Conservation (phyloP, 1,140 invertebrate genomes). For the Sogatella furcifera region DNA sequence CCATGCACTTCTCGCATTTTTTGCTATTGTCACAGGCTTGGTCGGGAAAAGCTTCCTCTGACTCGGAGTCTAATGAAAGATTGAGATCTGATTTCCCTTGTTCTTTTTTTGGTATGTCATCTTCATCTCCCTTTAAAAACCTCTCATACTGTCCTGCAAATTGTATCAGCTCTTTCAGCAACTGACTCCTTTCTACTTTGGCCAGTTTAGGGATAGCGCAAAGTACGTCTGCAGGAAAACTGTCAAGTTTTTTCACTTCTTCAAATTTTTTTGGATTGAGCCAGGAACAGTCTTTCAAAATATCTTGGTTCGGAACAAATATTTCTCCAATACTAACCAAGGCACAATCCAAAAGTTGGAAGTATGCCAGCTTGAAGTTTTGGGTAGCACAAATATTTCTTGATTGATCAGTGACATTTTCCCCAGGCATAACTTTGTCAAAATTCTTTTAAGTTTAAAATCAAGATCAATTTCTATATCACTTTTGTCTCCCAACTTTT, state of each 20-base stretch:
- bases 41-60: neutral
- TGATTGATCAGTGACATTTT: no score
- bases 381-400: no score
- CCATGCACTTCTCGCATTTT: slow-evolving; percentile 12
- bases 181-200: slow-evolving; percentile 15
- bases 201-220: slow-evolving; percentile 13
- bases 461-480: no score
- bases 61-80: neutral
- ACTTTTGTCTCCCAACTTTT: no score
- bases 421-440: no score
- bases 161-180: slow-evolving; percentile 13
- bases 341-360: slow-evolving; percentile 12
- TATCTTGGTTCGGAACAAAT: slow-evolving; percentile 6
- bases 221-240: slow-evolving; percentile 13
- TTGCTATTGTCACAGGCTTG: slow-evolving; percentile 5
- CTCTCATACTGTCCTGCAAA: no score
- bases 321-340: slow-evolving; percentile 7
- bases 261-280: slow-evolving; percentile 12
- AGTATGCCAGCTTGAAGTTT: no score
- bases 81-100: neutral
- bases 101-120: neutral
- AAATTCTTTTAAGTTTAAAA: no score
- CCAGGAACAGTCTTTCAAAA: slow-evolving; percentile 13
- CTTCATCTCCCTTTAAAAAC: neutral
- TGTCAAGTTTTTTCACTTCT: slow-evolving; percentile 10